phyloP scores from a whole-genome alignment of 2,797 vertebrate genomes.

The Danio kyathit region DNA sequence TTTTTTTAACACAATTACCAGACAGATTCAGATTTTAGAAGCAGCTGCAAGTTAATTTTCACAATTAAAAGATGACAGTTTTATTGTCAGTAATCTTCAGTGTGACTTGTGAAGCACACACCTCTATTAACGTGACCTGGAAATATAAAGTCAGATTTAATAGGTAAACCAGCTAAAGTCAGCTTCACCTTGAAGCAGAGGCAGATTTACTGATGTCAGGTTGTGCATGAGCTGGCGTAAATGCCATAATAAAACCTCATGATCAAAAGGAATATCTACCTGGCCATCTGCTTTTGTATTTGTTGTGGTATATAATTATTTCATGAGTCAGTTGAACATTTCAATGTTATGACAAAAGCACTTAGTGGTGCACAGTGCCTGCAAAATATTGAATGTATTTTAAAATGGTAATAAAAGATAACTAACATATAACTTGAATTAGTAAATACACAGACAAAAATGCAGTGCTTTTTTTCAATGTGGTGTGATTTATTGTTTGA shows the following conservation, averaged over 20 bases:
- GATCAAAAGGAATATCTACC: constrained; percentile 7
- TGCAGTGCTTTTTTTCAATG: too few species aligned
- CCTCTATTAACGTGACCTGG: constrained; percentile 27
- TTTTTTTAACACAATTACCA: constrained; percentile 14
- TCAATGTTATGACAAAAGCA: neutral
- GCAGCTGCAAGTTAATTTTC: constrained; percentile 35
- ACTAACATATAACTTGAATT: neutral
- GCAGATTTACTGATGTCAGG: constrained; percentile 50
- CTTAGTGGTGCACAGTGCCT: constrained; percentile 1
- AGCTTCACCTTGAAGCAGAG: constrained; percentile 63
- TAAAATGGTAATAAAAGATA: neutral
- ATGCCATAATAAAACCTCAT: constrained; percentile 22
- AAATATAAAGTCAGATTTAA: constrained; percentile 56
- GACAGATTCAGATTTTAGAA: neutral
- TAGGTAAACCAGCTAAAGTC: constrained; percentile 37
- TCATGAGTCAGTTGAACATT: neutral
- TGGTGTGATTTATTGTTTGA: too few species aligned
- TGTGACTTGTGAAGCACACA: constrained; percentile 25
- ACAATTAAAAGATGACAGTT: constrained; percentile 53
- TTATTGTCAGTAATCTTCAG: constrained; percentile 51
- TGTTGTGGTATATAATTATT: neutral
- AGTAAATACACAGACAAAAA: neutral
- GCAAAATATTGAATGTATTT: neutral
- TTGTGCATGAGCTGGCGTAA: constrained; percentile 42
- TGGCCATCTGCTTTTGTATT: neutral